Evolutionary conservation across 1,140 invertebrate species (phyloP), one percentile per base, ranked within the genome.

Genomic region (Atopsyche davidsoni): DNA sequence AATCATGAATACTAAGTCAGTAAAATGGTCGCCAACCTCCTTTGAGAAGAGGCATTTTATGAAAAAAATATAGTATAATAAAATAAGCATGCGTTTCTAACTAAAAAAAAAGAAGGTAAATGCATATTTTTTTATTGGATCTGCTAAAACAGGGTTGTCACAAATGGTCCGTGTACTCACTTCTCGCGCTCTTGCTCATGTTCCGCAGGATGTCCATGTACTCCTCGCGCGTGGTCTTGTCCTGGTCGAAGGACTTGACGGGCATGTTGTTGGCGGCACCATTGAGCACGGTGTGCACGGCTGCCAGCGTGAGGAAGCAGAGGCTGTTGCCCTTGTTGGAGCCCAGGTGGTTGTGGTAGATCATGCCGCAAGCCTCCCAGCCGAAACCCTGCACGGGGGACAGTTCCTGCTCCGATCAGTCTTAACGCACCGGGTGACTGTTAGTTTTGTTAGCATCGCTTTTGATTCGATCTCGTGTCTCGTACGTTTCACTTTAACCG

Each of bases 231-330:
- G 65, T 70, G 0, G 63, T 62, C 28, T 67, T 67, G 1, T 57
- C 67, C 51, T 74, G 67, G 42, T 74, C 70, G 39, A 85, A 72
- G 0, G 55, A 57, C 3, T 64, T 58, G 31, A 64, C 64, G 0
- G 61, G 60, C 32, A 70, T 62, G 4, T 57, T 43, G 1, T 57
- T 61, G 1, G 53, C 58, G 1, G 66, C 73, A 21, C 71, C 69
- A 53, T 79, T 79, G 11, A 86, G 68, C 0, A 77, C 78, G 0
- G 73, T 76, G 67, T 77, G 85, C 4, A 89, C 77, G 2, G 85
- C 82, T 11, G 78, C 78, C 21, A 87, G 62, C 1, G 81, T 83
- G 59, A 89, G 82, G 56, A 83, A 82, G 59, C 86, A 90, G 13
- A 81, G 76, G 9, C 84, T 86, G 64, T 86, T 79, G 9, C 85